Conservation (phyloP, 2,888 invertebrate species). For the Dicyrtomina minuta region DNA sequence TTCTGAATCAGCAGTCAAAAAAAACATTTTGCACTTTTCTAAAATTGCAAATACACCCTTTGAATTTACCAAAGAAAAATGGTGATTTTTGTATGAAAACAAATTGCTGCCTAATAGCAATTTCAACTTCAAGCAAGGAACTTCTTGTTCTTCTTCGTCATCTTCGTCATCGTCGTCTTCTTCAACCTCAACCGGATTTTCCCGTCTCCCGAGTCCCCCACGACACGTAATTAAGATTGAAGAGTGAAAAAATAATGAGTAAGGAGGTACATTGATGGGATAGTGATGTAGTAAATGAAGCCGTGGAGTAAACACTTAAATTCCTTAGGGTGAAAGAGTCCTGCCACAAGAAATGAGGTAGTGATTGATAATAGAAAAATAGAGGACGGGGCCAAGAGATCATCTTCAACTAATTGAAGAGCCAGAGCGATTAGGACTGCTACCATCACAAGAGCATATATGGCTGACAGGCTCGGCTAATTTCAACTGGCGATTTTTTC, state of each 20-base stretch:
- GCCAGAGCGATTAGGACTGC: slow-evolving; percentile 78
- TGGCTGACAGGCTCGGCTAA: slow-evolving; percentile 73
- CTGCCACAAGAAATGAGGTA: slow-evolving; percentile 62
- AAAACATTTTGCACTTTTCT: too few relatives aligned
- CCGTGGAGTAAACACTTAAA: slow-evolving; percentile 72
- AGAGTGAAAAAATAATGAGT: slow-evolving; percentile 85
- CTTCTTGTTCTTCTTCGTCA: too few relatives aligned
- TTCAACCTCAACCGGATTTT: slow-evolving; percentile 62
- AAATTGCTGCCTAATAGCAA: too few relatives aligned
- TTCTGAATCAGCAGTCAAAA: too few relatives aligned
- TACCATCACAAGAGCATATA: slow-evolving; percentile 83
- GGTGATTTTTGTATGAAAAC: too few relatives aligned
- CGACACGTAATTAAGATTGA: slow-evolving; percentile 88
- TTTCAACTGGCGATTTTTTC: slow-evolving; percentile 64
- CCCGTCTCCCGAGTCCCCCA: slow-evolving; percentile 96
- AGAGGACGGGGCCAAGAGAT: slow-evolving; percentile 77
- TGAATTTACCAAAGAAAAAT: too few relatives aligned
- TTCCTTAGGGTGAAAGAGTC: slow-evolving; percentile 76
- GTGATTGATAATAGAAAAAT: slow-evolving; percentile 78
- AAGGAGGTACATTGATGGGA: slow-evolving; percentile 94
- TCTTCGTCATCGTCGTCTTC: too few relatives aligned
- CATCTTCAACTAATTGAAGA: slow-evolving; percentile 76
- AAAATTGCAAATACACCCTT: too few relatives aligned
- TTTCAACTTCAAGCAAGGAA: too few relatives aligned
- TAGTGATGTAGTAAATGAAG: slow-evolving; percentile 82